Conservation (phyloP, 1,140 invertebrate genomes). For the Monochamus saltuarius region DNA sequence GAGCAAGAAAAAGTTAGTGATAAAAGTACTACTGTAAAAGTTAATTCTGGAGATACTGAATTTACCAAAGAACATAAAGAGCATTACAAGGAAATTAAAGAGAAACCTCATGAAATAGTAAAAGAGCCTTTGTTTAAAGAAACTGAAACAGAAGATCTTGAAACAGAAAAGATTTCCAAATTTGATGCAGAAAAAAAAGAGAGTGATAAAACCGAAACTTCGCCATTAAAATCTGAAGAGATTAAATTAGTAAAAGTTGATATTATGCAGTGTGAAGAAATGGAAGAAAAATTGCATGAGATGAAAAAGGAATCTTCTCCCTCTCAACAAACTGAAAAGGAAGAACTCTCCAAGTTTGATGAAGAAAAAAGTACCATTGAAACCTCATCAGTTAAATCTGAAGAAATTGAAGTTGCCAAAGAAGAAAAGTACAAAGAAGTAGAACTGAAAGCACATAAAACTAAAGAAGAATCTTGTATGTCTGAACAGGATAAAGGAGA, state of each 20-base stretch:
- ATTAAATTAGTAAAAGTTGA: no score
- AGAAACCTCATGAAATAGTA: constrained; percentile 4
- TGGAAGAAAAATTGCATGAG: constrained; percentile 5
- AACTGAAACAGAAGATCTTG: constrained; percentile 25
- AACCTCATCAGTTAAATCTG: not conserved
- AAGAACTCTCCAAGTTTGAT: constrained; percentile 21
- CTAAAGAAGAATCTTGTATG: constrained; percentile 23
- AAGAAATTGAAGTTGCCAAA: not conserved
- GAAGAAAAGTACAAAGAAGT: not conserved
- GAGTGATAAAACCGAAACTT: constrained; percentile 2
- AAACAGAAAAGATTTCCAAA: no score
- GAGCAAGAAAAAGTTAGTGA: constrained; percentile 4
- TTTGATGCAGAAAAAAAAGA: constrained; percentile 21
- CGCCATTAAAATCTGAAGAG: no score
- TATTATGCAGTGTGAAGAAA: not conserved
- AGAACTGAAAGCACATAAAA: not conserved
- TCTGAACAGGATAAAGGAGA: constrained; percentile 7
- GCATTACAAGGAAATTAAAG: not conserved
- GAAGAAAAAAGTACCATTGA: constrained; percentile 18
- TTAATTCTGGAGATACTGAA: not conserved
- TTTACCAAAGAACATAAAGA: no score
- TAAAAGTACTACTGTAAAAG: not conserved
- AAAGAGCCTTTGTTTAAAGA: no score
- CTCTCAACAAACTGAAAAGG: constrained; percentile 21
- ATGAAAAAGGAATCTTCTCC: constrained; percentile 21